Conservation (phyloP, 2,888 invertebrate genomes). For the Syrphus vitripennis region DNA sequence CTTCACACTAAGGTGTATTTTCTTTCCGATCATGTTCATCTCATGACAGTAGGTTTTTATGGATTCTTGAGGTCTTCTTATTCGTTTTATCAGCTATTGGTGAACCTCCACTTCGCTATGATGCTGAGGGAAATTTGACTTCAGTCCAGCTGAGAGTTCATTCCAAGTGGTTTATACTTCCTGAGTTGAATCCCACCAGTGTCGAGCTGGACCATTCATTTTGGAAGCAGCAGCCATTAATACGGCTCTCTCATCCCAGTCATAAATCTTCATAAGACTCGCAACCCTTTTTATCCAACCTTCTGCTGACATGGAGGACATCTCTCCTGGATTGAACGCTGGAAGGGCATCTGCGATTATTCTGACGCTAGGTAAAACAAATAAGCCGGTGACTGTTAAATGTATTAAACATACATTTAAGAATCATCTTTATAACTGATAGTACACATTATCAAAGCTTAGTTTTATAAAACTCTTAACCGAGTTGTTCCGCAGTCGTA, state of each 20-base stretch:
- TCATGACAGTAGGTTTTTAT: not conserved
- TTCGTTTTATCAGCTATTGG: not conserved
- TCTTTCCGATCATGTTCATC: not conserved
- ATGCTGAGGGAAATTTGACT: not conserved
- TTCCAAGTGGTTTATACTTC: not conserved
- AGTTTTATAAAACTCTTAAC: too few species aligned
- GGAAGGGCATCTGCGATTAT: slow-evolving; percentile 11
- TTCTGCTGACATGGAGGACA: slow-evolving; percentile 13
- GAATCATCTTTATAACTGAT: too few species aligned
- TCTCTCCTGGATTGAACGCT: not conserved
- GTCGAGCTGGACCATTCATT: slow-evolving; percentile 11
- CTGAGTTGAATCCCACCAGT: not conserved
- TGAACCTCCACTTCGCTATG: not conserved
- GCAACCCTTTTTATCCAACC: slow-evolving; percentile 19
- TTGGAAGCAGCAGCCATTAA: not conserved
- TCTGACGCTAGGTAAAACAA: too few species aligned
- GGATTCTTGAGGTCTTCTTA: not conserved
- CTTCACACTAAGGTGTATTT: not conserved
- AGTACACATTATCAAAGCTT: too few species aligned
- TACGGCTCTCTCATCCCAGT: slow-evolving; percentile 25
- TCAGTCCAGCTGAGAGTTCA: not conserved
- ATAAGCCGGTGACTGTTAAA: too few species aligned
- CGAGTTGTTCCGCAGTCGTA: too few species aligned
- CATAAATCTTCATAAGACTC: slow-evolving; percentile 6
- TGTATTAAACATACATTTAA: too few species aligned